These are phyloP conservation scores for Tanypteryx hageni DNA, from an alignment of 2,888 invertebrate genomes.

Conservation along the genomic window DNA sequence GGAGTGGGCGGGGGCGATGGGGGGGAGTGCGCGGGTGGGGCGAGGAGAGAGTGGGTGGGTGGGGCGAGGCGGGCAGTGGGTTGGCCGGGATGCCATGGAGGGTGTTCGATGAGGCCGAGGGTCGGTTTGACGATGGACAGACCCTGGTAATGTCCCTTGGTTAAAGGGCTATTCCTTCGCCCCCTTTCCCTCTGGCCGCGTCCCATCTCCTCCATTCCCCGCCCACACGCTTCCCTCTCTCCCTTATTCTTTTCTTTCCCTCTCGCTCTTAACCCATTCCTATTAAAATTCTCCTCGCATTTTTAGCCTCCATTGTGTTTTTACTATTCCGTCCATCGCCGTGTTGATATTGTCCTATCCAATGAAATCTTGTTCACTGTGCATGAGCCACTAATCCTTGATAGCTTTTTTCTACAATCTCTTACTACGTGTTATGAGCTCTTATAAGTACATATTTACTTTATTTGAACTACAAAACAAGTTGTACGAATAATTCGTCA, in stretches of 20 bases:
- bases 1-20: conserved; percentile 2
- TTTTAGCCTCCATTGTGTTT: too few species aligned
- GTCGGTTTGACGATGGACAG: conserved; percentile 47
- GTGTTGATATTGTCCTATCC: too few species aligned
- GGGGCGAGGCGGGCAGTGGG: background rate
- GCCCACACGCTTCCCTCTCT: background rate
- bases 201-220: background rate
- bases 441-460: too few species aligned
- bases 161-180: background rate
- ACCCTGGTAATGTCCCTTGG: conserved; percentile 37
- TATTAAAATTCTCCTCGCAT: too few species aligned
- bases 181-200: background rate
- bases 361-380: too few species aligned
- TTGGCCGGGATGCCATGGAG: background rate
- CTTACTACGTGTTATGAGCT: too few species aligned
- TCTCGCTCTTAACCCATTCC: background rate
- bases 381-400: too few species aligned
- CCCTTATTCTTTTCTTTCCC: background rate
- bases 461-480: too few species aligned
- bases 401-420: too few species aligned
- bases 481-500: too few species aligned
- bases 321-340: too few species aligned
- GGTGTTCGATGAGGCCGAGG: conserved; percentile 34
- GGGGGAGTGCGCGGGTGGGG: background rate
- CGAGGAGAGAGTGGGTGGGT: too few species aligned